phyloP scores from a whole-genome alignment of 2,888 invertebrate genomes.

The Beris chalybata region DNA sequence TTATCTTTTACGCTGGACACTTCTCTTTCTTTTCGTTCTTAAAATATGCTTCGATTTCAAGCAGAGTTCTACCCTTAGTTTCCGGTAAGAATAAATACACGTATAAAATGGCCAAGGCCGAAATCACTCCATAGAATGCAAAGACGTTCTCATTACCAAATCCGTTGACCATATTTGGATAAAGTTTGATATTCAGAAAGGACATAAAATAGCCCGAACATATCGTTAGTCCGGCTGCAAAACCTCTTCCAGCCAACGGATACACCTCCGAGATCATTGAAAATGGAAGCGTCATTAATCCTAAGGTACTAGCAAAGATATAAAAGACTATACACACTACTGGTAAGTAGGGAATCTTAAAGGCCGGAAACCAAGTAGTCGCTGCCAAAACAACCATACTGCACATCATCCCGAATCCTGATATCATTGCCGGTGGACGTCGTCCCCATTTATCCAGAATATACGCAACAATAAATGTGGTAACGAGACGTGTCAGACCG shows the following conservation, averaged over 20 bases:
- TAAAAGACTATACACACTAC: constrained; percentile 48
- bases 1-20: not conserved
- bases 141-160: constrained; percentile 68
- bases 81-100: constrained; percentile 67
- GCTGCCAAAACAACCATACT: constrained; percentile 63
- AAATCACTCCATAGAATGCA: constrained; percentile 63
- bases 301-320: constrained; percentile 58
- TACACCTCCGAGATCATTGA: constrained; percentile 76
- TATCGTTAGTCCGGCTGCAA: constrained; percentile 69
- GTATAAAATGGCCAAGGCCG: constrained; percentile 62
- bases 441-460: constrained; percentile 65
- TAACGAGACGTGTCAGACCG: constrained; percentile 64
- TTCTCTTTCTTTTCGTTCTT: constrained; percentile 41
- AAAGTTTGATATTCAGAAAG: constrained; percentile 69
- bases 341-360: constrained; percentile 47
- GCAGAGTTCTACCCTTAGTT: constrained; percentile 68
- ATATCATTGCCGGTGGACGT: constrained; percentile 66
- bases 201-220: constrained; percentile 67
- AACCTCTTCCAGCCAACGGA: constrained; percentile 63
- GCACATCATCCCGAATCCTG: constrained; percentile 64
- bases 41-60: constrained; percentile 66
- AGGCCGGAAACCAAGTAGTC: constrained; percentile 52
- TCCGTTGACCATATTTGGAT: constrained; percentile 62
- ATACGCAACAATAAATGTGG: constrained; percentile 66
- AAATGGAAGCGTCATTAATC: constrained; percentile 69